Evolutionary conservation across 2,113 vertebrate species (phyloP).

Genomic region (Paedocypris sp.): DNA sequence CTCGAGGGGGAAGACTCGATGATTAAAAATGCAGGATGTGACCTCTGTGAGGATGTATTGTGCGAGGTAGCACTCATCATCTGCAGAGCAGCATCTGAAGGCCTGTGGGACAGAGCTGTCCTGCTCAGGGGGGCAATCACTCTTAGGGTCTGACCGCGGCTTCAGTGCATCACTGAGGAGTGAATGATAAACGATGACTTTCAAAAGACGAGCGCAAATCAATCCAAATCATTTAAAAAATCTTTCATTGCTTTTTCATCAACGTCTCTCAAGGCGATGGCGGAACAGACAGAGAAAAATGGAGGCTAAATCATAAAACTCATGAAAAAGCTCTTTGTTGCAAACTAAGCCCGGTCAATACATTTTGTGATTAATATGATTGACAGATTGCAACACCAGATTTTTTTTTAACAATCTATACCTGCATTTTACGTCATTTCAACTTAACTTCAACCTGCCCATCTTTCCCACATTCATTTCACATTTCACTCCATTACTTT

Average conservation of each 20-base stretch:
- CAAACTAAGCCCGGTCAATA: background rate
- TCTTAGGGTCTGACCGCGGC: background rate
- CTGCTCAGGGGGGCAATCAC: background rate
- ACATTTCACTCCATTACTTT: too few species aligned
- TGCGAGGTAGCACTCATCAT: background rate
- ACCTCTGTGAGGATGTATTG: background rate
- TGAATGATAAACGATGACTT: background rate
- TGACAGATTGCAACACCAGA: background rate
- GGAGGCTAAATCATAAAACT: constrained; percentile 6
- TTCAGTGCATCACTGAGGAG: background rate
- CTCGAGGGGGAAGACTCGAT: background rate
- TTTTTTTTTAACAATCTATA: too few species aligned
- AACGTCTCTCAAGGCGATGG: constrained; percentile 8
- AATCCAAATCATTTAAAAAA: constrained; percentile 23
- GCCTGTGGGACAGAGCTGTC: background rate
- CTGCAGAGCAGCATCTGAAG: background rate
- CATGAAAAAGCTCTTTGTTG: background rate
- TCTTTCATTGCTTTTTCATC: constrained; percentile 14
- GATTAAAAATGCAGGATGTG: background rate
- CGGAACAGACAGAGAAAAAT: constrained; percentile 10
- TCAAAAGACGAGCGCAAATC: constrained; percentile 10
- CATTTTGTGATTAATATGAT: background rate
- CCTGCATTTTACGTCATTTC: too few species aligned
- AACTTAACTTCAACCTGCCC: too few species aligned
- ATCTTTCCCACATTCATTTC: too few species aligned